phyloP scores from a whole-genome alignment of 2,888 invertebrate species.

The Sialis lutaria region DNA sequence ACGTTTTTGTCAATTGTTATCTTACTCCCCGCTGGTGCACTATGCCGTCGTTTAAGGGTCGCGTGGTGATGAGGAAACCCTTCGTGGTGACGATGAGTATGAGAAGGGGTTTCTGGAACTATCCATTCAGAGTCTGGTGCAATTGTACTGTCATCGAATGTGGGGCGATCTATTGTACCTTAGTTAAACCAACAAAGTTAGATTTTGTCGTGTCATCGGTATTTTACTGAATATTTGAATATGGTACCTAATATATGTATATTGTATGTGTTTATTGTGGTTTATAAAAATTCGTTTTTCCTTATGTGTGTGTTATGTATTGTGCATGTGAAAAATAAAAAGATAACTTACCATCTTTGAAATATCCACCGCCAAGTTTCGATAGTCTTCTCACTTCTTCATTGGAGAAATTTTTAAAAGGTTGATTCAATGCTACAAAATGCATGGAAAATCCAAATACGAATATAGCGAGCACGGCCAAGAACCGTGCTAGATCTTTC shows the following conservation, averaged over 20 bases:
- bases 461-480: constrained; percentile 94
- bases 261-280: not conserved
- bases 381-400: constrained; percentile 41
- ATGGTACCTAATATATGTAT: not conserved
- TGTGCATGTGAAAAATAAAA: too few relatives aligned
- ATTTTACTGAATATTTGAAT: not conserved
- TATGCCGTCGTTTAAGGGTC: constrained; percentile 9
- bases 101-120: constrained; percentile 6
- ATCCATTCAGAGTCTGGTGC: constrained; percentile 12
- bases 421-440: constrained; percentile 90
- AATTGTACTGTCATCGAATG: not conserved
- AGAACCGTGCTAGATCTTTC: constrained; percentile 89
- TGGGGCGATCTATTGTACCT: not conserved
- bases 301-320: too few relatives aligned
- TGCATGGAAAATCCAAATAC: constrained; percentile 98
- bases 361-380: constrained; percentile 33
- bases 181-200: not conserved
- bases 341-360: constrained; percentile 54
- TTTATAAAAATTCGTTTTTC: too few relatives aligned
- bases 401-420: constrained; percentile 51
- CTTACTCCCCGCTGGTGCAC: constrained; percentile 18
- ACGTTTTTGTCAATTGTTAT: constrained; percentile 9
- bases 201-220: not conserved
- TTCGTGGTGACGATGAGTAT: constrained; percentile 3
- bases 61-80: constrained; percentile 9